Base-by-base conservation (phyloP, 1,140 invertebrate genomes). In the Drosophila leontia region DNA sequence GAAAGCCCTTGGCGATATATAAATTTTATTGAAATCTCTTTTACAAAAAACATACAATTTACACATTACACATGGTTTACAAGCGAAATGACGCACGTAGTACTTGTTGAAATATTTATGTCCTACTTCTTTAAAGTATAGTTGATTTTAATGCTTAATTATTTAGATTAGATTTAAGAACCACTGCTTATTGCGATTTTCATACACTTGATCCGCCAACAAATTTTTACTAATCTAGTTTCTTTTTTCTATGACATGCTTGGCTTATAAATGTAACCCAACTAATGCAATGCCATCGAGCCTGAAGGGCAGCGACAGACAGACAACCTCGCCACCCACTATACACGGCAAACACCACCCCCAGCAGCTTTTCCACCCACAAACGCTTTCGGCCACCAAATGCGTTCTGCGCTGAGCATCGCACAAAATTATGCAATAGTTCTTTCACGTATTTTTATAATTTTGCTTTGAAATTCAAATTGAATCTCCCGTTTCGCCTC, bases 161-260 rank as follows among this genome's bases (percentile, higher is more conserved):
- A 75, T 75, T 58, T 47, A 23, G 13, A 35, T 32, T 84, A 61
- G 32, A 58, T 19, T 47, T 83, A 82, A 83, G 70, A 41, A 42
- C n/a, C 45, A 35, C 50, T 32, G 57, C 39, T 39, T 67, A 63
- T 42, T 62, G 41, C 75, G 68, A 67, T 55, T 58, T 60, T 62
- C 53, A 64, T 19, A 53, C 32, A 42, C 47, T 77, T 63, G 53
- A 79, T 80, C 57, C 60, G 72, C 64, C 65, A 79, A 87, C 79
- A 78, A 78, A 78, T 90, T 92, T 91, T 82, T 78, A 92, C 87
- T 92, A 92, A 92, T 92, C 75, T 91, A 92, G 91, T 92, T 91
- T 91, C 85, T 92, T 68, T 92, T 90, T 92, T 92, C 91, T 90
- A 74, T 92, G 91, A 90, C 82, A 83, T 90, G 88, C 88, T 87